phyloP scores from a whole-genome alignment of 2,113 vertebrate species.

The Nyctibius bracteatus region DNA sequence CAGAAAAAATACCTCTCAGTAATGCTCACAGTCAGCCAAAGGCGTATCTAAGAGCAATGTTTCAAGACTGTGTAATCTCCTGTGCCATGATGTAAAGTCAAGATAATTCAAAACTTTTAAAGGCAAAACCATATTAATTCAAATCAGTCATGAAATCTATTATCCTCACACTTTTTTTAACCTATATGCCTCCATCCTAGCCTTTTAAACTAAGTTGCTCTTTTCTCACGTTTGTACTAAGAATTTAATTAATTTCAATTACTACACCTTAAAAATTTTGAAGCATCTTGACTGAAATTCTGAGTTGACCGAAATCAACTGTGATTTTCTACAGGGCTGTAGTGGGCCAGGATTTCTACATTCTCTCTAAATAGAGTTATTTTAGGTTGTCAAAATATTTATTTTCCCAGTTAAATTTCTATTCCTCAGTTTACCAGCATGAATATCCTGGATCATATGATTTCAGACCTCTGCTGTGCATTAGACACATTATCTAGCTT shows the following conservation, averaged over 20 bases:
- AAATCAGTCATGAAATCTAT: neutral
- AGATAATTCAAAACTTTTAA: neutral
- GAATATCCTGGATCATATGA: neutral
- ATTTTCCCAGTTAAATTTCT: neutral
- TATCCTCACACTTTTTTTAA: neutral
- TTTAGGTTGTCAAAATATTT: neutral
- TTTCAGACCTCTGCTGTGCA: neutral
- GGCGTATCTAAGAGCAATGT: accelerated
- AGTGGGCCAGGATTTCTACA: neutral
- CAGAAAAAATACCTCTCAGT: neutral
- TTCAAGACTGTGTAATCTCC: neutral
- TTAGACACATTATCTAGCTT: neutral
- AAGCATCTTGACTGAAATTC: neutral
- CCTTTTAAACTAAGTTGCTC: neutral
- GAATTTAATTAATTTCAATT: neutral
- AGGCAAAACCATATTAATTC: neutral
- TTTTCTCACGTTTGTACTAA: neutral
- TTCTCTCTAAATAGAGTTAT: neutral
- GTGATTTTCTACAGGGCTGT: neutral
- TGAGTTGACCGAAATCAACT: neutral
- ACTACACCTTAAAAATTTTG: neutral
- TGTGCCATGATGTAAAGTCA: neutral
- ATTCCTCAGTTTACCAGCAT: neutral
- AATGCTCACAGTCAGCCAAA: neutral
- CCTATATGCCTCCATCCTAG: neutral